Conservation (phyloP, 2,113 vertebrate species). For the Mesoclemmys tuberculata region DNA sequence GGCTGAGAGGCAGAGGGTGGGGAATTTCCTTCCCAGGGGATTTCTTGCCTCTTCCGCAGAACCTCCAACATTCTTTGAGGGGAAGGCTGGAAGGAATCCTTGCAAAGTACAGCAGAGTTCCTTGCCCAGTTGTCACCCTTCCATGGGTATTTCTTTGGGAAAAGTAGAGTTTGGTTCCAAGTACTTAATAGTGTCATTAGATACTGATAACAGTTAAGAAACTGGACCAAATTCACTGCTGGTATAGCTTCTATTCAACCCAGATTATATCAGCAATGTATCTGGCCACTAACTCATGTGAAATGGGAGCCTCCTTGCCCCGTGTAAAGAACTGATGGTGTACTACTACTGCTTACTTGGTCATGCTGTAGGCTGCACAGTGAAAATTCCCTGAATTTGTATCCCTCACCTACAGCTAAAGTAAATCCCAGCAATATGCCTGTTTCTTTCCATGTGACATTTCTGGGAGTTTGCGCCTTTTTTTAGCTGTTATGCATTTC, state of each 20-base stretch:
- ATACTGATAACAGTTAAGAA: neutral
- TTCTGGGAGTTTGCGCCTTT: neutral
- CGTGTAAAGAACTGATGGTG: neutral
- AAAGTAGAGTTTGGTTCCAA: neutral
- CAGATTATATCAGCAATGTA: neutral
- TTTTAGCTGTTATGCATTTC: neutral
- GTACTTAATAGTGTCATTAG: neutral
- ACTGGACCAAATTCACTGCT: neutral
- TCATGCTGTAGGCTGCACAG: neutral
- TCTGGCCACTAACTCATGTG: neutral
- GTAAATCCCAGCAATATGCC: too few relatives aligned
- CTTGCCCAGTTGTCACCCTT: neutral
- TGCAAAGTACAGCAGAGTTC: neutral
- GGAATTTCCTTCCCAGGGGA: neutral
- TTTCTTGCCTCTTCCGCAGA: neutral
- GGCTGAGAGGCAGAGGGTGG: neutral
- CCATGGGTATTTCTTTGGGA: neutral
- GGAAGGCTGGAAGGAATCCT: neutral
- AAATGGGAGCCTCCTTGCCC: neutral
- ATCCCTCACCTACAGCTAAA: neutral
- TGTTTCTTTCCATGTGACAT: neutral
- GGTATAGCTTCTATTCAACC: neutral
- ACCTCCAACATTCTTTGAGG: neutral
- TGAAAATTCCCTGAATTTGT: neutral
- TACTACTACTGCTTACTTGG: neutral